phyloP scores from a whole-genome alignment of 92 coral and sea anemone genomes.

The Phymanthus crucifer region DNA sequence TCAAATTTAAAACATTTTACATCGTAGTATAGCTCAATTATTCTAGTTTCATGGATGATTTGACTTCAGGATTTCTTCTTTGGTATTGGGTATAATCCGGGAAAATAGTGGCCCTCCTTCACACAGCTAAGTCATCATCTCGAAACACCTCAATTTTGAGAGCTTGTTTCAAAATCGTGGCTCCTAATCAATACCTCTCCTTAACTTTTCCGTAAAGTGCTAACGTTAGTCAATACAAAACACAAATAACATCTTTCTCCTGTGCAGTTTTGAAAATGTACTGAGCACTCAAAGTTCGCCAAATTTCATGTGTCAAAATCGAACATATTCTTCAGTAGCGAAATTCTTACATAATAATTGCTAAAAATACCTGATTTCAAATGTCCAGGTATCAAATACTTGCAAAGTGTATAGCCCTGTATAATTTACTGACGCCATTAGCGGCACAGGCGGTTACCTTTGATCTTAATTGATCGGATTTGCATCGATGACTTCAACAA shows the following conservation, averaged over 20 bases:
- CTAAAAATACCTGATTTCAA: background rate
- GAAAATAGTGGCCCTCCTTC: background rate
- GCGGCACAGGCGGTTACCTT: too few relatives aligned
- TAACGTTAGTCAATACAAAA: background rate
- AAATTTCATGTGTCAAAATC: conserved; percentile 1
- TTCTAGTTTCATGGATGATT: too few relatives aligned
- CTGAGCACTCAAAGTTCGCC: background rate
- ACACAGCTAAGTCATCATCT: background rate
- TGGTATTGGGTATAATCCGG: too few relatives aligned
- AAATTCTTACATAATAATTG: background rate
- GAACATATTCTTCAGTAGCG: background rate
- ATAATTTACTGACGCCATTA: too few relatives aligned
- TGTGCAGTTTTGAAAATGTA: background rate
- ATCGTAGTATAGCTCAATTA: too few relatives aligned
- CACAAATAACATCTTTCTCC: background rate
- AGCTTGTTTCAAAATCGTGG: background rate
- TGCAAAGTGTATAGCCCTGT: too few relatives aligned
- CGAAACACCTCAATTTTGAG: background rate
- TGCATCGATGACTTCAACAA: too few relatives aligned
- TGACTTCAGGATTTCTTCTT: too few relatives aligned
- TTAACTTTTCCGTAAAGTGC: background rate
- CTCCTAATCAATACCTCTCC: background rate
- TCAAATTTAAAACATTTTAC: too few relatives aligned
- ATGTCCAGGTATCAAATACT: too few relatives aligned
- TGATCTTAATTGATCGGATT: too few relatives aligned